phyloP scores from a whole-genome alignment of 2,113 vertebrate species.

The Pseudopipra pipra region DNA sequence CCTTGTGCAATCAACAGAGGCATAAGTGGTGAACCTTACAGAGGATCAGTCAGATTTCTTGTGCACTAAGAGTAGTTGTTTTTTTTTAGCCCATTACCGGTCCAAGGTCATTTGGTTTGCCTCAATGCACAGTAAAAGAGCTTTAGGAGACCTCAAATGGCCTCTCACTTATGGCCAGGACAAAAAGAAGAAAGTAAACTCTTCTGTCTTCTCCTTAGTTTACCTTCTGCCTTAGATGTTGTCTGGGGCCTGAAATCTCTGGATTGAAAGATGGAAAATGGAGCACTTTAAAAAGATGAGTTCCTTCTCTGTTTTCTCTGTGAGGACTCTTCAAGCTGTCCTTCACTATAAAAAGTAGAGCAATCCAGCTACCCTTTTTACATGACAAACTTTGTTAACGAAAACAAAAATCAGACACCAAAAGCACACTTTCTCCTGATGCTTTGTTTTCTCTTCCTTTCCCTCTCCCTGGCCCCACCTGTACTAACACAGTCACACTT shows the following conservation, averaged over 20 bases:
- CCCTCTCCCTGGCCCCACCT: constrained; percentile 1
- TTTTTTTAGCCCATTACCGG: background rate
- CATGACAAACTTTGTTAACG: background rate
- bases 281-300: background rate
- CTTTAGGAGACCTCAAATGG: background rate
- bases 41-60: background rate
- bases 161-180: background rate
- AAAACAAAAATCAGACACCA: constrained; percentile 16
- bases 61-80: background rate
- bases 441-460: constrained; percentile 31
- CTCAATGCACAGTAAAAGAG: background rate
- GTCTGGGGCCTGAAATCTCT: background rate
- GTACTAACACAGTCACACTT: constrained; percentile 57
- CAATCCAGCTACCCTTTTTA: background rate
- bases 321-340: background rate
- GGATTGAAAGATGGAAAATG: background rate
- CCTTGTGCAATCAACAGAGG: background rate
- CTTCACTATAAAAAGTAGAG: background rate
- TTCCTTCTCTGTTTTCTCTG: background rate
- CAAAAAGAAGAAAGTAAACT: background rate
- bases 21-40: background rate
- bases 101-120: background rate
- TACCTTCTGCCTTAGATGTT: background rate
- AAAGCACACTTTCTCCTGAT: constrained; percentile 22
- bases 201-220: background rate